Base-by-base conservation (phyloP, 2,113 vertebrate species). In the Alaudala cheleensis region DNA sequence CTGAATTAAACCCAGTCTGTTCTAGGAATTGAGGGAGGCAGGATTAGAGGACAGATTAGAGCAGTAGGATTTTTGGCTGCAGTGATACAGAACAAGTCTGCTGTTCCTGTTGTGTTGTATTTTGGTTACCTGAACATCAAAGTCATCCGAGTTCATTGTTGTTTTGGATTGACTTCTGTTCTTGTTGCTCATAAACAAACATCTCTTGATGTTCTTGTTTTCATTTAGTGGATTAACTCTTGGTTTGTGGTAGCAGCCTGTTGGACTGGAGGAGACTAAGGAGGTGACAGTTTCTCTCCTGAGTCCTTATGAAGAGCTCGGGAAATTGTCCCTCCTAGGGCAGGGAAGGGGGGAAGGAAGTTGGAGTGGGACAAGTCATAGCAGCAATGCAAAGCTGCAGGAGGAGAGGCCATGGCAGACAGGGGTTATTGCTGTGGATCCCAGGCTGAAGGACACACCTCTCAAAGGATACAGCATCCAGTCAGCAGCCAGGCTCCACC, bases 51-150 rank as follows among this genome's bases (percentile, higher is more conserved):
- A 39, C 3, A 31, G 71, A 73, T 94, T 95, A 86, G 47, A 73
- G 70, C 56, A 34, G 60, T 62, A 54, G 51, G 64, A 44, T 51
- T 88, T 88, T 78, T 93, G 85, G 74, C 81, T 83, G 60, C 1
- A 6, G n/a, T 64, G 69, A 17, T 83, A 56, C 31, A 88, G 47
- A 82, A 24, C 51, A 62, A 77, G 44, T 57, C 26, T 53, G 31
- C 26, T 90, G 37, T 85, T 95, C 51, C 65, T 81, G 44, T 73
- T 3, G n/a, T 77, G 67, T 51, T 13, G 1, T 61, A 51, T 66
- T 86, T 88, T 88, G 44, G 45, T 88, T 94, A 94, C 86, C 88
- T 93, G 90, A 81, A 69, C 26, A 65, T 85, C 71, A 47, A 70
- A 87, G 85, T 85, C 16, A 21, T 81, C 53, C 0, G 5, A 93